Evolutionary conservation across 2,888 invertebrate genomes (phyloP), one percentile per base, ranked within the genome.

Genomic region (Archips crataeganus): DNA sequence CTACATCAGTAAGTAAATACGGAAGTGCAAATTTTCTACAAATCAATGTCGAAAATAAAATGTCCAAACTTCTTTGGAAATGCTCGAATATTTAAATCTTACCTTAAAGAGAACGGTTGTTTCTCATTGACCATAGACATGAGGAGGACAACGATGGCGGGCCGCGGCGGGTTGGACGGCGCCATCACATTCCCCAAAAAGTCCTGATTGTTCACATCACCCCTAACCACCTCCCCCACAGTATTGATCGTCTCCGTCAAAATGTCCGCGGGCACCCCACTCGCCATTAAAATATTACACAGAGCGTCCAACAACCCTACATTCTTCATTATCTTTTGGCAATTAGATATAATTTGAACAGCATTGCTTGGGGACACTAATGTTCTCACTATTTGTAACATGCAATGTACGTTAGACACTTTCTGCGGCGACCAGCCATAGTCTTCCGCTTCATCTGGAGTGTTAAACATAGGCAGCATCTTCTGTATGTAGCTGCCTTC

Each of bases 101-200:
- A 94, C 94, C 94, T 90, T 54, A 96, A 85, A 4, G 95, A 93
- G 86, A 99, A 97, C 0, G 99, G 98, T 87, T 99, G 99, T 84
- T 99, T 99, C 87, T 99, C 99, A 88, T 99, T 99, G 6, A 99
- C 98, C 99, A 99, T 99, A 0, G 99, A 99, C 98, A 99, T 98
- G 9, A 99, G 93, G 8, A 99, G 95, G 60, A 99, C 98, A 0
- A 99, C 98, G 69, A 99, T 97, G 0, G 98, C 98, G 0, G 99
- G 98, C 71, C 99, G 96, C 2, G 99, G 99, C 5, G 99, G 99
- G 80, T 96, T 97, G 1, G 98, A 98, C 0, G 99, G 99, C 15
- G 99, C 99, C 95, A 97, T 96, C 2, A 99, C 98, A 67, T 96
- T 96, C 0, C 98, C 97, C 80, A 99, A 96, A 85, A 97, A 98